Conservation (phyloP, 2,888 invertebrate species). For the Platycheirus rosarum region DNA sequence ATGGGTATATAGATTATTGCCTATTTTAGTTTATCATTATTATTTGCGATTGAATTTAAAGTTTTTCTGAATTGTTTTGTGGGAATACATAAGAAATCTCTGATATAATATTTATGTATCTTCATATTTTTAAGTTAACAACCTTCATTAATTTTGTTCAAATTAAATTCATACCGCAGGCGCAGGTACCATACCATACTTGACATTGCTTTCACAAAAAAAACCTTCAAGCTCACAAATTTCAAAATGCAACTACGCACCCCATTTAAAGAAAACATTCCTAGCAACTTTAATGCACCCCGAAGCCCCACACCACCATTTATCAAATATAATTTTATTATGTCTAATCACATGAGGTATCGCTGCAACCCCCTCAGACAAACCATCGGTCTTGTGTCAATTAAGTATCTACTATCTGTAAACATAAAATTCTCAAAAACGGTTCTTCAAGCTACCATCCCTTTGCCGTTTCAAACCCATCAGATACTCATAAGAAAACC, state of each 20-base stretch:
- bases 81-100: too few relatives aligned
- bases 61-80: too few relatives aligned
- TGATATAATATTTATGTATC: too few relatives aligned
- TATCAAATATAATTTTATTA: background rate
- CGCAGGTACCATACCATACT: too few relatives aligned
- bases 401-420: constrained; percentile 22
- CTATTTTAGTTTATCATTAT: too few relatives aligned
- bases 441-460: constrained; percentile 51
- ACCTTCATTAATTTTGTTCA: too few relatives aligned
- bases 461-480: too few relatives aligned
- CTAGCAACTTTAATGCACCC: background rate
- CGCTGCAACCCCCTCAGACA: constrained; percentile 10
- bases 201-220: background rate
- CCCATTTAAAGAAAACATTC: constrained; percentile 19
- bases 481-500: background rate
- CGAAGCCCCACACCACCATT: background rate
- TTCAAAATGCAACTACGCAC: constrained; percentile 1
- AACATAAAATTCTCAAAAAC: constrained; percentile 52
- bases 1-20: too few relatives aligned
- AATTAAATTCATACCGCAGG: too few relatives aligned
- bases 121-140: too few relatives aligned
- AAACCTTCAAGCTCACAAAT: constrained; percentile 29
- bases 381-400: constrained; percentile 41
- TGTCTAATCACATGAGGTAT: background rate
- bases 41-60: too few relatives aligned